Evolutionary conservation across 2,888 invertebrate species (phyloP).

Genomic region (Tromatobia lineatoria): DNA sequence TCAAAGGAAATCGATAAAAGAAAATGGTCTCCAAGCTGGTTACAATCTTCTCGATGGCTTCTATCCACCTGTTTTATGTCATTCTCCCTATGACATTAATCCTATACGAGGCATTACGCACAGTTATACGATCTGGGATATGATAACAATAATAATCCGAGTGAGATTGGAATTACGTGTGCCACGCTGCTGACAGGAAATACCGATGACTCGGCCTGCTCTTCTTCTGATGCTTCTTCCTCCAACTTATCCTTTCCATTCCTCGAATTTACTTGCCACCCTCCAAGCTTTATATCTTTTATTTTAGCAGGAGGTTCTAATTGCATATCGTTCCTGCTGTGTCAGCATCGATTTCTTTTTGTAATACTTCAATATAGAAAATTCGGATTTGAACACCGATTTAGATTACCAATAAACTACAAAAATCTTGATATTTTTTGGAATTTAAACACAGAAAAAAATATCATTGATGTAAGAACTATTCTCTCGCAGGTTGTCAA

Average conservation of each 20-base stretch:
- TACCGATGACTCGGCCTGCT: slow-evolving; percentile 10
- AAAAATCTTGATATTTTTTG: no score
- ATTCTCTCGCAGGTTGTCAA: no score
- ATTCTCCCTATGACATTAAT: slow-evolving; percentile 31
- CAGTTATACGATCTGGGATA: slow-evolving; percentile 28
- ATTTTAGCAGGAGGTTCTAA: neutral
- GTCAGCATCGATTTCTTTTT: neutral
- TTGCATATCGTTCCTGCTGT: neutral
- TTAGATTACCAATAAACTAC: no score
- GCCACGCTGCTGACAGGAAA: slow-evolving; percentile 27
- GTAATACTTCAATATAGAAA: no score
- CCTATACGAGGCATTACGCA: neutral
- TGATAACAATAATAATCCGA: slow-evolving; percentile 12
- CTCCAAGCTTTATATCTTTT: neutral
- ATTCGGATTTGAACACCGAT: no score
- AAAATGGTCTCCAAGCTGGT: slow-evolving; percentile 46
- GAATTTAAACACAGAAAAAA: no score
- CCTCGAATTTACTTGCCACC: neutral
- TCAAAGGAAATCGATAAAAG: slow-evolving; percentile 54
- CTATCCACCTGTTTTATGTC: slow-evolving; percentile 31
- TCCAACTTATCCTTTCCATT: neutral
- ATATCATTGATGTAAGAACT: no score
- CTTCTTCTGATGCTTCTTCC: slow-evolving; percentile 5
- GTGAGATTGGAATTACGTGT: slow-evolving; percentile 29
- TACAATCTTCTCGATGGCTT: slow-evolving; percentile 18